phyloP scores from a whole-genome alignment of 37 sponge, comb jelly and placozoan genomes.

The Tethya wilhelma region DNA sequence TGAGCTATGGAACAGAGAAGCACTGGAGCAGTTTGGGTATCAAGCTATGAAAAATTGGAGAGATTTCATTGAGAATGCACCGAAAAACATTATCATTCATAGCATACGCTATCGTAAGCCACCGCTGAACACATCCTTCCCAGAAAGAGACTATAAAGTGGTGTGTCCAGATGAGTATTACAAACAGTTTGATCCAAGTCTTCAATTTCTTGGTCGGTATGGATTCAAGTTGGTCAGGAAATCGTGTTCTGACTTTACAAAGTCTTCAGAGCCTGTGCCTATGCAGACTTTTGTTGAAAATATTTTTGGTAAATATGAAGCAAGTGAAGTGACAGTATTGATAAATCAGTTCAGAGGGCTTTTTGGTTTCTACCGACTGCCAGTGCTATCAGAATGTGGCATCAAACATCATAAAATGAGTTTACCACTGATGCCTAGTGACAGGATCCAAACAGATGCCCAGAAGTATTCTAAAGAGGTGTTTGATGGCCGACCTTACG shows the following conservation, averaged over 20 bases:
- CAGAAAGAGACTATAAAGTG: neutral
- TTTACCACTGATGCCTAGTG: conserved; percentile 11
- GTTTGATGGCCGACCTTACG: conserved; percentile 5
- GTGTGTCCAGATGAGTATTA: conserved; percentile 21
- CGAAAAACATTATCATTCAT: conserved; percentile 16
- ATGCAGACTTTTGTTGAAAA: conserved; percentile 1
- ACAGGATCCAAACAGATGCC: conserved; percentile 4
- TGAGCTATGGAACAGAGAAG: conserved; percentile 9
- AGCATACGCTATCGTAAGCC: conserved; percentile 41
- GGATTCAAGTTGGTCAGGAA: conserved; percentile 26
- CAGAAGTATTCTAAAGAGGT: neutral
- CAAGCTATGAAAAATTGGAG: conserved; percentile 11
- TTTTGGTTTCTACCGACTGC: conserved; percentile 44
- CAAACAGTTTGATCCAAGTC: neutral
- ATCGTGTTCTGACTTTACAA: conserved; percentile 28
- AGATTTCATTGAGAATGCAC: conserved; percentile 28
- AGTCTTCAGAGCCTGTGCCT: conserved; percentile 7
- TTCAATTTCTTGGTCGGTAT: neutral
- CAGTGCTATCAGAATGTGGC: conserved; percentile 25
- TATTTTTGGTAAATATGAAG: conserved; percentile 8
- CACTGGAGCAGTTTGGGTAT: neutral
- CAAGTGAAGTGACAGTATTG: conserved; percentile 21
- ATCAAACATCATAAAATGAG: neutral
- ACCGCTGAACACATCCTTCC: conserved; percentile 12
- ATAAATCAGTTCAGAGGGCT: conserved; percentile 52